Percentiles rank a stretch among this genome's conserved stretches.
phyloP scores from a whole-genome alignment of 2,888 invertebrate genomes.

The Dryadula phaetusa region DNA sequence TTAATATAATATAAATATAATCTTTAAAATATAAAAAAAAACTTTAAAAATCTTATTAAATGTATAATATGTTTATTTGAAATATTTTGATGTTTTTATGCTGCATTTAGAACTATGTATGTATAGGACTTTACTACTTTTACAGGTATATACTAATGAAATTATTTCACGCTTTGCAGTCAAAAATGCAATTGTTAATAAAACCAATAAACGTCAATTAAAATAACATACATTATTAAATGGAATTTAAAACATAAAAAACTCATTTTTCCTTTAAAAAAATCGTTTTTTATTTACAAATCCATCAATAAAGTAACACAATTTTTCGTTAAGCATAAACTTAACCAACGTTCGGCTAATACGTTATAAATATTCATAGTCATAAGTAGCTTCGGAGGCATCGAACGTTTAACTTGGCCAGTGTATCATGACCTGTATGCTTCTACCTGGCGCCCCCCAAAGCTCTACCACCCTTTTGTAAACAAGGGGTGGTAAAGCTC shows the following conservation, averaged over 20 bases:
- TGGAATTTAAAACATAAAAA: not conserved
- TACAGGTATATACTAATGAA: too few species aligned
- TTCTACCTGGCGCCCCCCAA: slow-evolving; percentile 25
- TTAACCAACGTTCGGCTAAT: slow-evolving; percentile 75
- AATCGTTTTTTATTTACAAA: not conserved
- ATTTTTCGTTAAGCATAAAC: slow-evolving; percentile 49
- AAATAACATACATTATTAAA: not conserved
- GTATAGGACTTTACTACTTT: too few species aligned
- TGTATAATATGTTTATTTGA: too few species aligned
- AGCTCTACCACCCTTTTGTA: slow-evolving; percentile 27
- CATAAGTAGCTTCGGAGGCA: slow-evolving; percentile 78
- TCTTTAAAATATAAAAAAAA: too few species aligned
- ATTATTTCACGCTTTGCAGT: too few species aligned
- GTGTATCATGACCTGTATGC: slow-evolving; percentile 37
- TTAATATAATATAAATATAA: too few species aligned
- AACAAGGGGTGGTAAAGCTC: slow-evolving; percentile 51
- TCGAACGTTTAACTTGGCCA: slow-evolving; percentile 72
- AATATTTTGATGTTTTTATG: too few species aligned
- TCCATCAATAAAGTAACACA: slow-evolving; percentile 18
- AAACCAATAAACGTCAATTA: too few species aligned
- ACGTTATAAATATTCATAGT: slow-evolving; percentile 82
- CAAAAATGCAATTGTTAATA: too few species aligned
- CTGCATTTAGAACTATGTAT: too few species aligned
- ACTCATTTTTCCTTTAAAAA: not conserved
- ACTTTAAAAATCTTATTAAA: too few species aligned